phyloP scores from a whole-genome alignment of 2,797 vertebrate species.

The Jordanella pulchra region DNA sequence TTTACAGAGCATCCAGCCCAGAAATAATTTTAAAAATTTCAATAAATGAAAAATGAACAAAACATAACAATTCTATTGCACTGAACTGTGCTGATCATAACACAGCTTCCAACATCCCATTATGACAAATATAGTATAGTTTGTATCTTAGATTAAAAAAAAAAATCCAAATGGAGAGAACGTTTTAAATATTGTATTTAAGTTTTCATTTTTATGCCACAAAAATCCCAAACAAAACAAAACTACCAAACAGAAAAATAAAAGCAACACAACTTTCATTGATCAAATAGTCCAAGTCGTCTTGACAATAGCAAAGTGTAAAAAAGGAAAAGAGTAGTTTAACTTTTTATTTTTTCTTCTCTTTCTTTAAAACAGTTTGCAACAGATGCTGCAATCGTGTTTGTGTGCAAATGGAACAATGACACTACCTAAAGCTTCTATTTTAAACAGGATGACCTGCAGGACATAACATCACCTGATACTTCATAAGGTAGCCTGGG shows the following conservation, averaged over 20 bases:
- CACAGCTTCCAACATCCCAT: not conserved
- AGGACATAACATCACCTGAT: constrained; percentile 46
- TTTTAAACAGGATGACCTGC: constrained; percentile 43
- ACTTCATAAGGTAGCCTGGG: constrained; percentile 24
- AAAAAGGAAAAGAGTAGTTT: no score
- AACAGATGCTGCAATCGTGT: not conserved
- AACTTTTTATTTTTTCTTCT: not conserved
- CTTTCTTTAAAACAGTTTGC: not conserved
- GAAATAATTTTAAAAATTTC: no score
- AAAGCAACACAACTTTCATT: no score
- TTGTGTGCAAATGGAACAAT: constrained; percentile 19
- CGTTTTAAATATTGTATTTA: not conserved
- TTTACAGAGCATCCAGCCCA: no score
- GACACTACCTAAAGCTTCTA: constrained; percentile 39
- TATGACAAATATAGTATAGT: not conserved
- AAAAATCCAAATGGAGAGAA: not conserved
- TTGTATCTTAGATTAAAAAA: not conserved
- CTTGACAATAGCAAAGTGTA: no score
- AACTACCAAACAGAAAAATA: no score
- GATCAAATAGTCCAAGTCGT: no score
- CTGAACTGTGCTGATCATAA: no score
- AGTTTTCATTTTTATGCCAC: no score
- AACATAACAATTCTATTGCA: no score
- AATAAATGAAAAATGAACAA: no score
- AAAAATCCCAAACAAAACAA: no score